phyloP scores from a whole-genome alignment of 2,888 invertebrate genomes.

The Boloria euphrosyne region DNA sequence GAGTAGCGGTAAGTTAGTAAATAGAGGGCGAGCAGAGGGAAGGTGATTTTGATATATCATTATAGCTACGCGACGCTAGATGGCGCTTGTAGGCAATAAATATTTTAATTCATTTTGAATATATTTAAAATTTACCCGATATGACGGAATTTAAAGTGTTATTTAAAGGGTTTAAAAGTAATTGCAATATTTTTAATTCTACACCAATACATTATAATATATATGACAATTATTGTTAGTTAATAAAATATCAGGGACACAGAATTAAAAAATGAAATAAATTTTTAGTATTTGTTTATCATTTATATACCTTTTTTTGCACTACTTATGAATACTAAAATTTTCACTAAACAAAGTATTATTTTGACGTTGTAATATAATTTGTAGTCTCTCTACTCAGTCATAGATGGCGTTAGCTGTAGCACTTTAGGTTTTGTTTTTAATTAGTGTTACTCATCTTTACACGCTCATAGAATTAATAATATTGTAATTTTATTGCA shows the following conservation, averaged over 20 bases:
- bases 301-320: neutral
- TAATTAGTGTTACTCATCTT: neutral
- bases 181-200: no score
- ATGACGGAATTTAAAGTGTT: no score
- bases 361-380: neutral
- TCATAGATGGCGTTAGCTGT: slow-evolving; percentile 20
- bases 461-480: slow-evolving; percentile 11
- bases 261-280: neutral
- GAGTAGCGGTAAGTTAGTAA: slow-evolving; percentile 8
- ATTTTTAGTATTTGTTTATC: no score
- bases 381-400: slow-evolving; percentile 17
- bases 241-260: no score
- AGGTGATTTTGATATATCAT: neutral
- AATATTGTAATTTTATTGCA: slow-evolving; percentile 17
- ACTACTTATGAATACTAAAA: neutral
- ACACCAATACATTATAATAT: no score
- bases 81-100: neutral
- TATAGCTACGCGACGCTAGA: slow-evolving; percentile 13
- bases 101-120: no score
- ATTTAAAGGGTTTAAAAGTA: no score
- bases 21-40: neutral
- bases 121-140: no score
- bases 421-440: neutral
- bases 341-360: neutral
- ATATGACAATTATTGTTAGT: no score